Conservation (phyloP, 2,888 invertebrate species). For the Bhutanitis thaidina region DNA sequence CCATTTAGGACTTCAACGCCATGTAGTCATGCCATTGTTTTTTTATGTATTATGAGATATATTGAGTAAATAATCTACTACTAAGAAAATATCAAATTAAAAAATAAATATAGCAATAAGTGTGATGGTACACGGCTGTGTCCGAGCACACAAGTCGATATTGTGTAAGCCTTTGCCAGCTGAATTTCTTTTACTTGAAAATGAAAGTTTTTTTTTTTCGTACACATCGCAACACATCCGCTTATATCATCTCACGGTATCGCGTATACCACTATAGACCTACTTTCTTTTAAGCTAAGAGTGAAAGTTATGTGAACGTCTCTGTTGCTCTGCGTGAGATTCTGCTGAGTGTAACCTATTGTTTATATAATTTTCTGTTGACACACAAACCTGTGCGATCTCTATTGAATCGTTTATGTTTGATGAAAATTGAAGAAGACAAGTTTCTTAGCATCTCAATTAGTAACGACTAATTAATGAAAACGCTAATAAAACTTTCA, state of each 20-base stretch:
- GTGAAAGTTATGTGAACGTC: conserved; percentile 28
- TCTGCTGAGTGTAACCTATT: conserved; percentile 17
- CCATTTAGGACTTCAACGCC: too few relatives aligned
- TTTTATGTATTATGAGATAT: too few relatives aligned
- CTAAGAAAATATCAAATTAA: too few relatives aligned
- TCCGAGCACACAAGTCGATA: conserved; percentile 20
- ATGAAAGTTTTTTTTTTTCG: conserved; percentile 34
- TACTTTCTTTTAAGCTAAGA: conserved; percentile 29
- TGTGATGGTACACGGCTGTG: not conserved
- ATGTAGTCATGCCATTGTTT: too few relatives aligned
- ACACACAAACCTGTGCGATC: conserved; percentile 20
- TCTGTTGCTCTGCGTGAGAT: conserved; percentile 11
- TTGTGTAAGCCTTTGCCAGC: conserved; percentile 29
- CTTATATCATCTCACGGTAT: conserved; percentile 28
- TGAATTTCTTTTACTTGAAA: conserved; percentile 31
- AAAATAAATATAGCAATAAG: not conserved
- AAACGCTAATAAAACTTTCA: too few relatives aligned
- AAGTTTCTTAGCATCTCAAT: not conserved
- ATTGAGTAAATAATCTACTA: too few relatives aligned
- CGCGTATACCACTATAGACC: conserved; percentile 26
- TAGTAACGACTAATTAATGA: too few relatives aligned
- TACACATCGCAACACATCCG: conserved; percentile 23
- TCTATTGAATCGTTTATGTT: conserved; percentile 7
- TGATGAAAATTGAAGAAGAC: conserved; percentile 1
- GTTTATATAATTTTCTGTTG: conserved; percentile 22